These are phyloP conservation scores for Pocota personata DNA, from an alignment of 2,888 invertebrate genomes.

Conservation along the genomic window DNA sequence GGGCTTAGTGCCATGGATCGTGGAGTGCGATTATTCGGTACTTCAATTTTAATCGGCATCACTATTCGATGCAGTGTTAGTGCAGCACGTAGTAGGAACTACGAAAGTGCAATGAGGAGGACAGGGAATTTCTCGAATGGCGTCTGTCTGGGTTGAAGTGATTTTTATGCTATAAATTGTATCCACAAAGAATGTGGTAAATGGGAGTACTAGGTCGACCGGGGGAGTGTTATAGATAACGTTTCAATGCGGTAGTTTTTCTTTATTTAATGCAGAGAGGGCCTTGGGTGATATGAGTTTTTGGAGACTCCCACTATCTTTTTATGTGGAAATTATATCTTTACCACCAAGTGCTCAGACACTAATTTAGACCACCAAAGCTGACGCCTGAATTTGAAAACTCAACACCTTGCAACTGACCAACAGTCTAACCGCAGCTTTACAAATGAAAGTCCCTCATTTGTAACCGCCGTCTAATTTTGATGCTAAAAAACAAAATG, in stretches of 20 bases:
- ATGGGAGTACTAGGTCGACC: conserved; percentile 48
- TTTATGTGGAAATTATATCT: background rate
- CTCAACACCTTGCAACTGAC: background rate
- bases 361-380: too few species aligned
- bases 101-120: background rate
- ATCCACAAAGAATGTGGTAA: background rate
- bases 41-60: conserved; percentile 55
- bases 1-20: conserved; percentile 21
- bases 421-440: background rate
- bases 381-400: background rate
- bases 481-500: background rate
- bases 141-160: conserved; percentile 27
- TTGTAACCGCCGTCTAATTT: background rate
- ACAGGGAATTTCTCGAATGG: conserved; percentile 2
- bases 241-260: conserved; percentile 14
- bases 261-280: too few species aligned
- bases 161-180: conserved; percentile 1
- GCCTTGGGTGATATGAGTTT: too few species aligned
- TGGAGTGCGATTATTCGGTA: conserved; percentile 48
- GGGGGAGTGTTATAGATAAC: conserved; percentile 29
- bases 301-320: background rate
- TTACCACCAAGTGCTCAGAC: too few species aligned
- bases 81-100: conserved; percentile 9
- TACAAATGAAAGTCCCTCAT: background rate
- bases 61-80: conserved; percentile 16